A percentile compares a stretch with the other conserved stretches of the same genome.
Conservation (phyloP, 1,140 invertebrate species). For the Drosophila nasuta region DNA sequence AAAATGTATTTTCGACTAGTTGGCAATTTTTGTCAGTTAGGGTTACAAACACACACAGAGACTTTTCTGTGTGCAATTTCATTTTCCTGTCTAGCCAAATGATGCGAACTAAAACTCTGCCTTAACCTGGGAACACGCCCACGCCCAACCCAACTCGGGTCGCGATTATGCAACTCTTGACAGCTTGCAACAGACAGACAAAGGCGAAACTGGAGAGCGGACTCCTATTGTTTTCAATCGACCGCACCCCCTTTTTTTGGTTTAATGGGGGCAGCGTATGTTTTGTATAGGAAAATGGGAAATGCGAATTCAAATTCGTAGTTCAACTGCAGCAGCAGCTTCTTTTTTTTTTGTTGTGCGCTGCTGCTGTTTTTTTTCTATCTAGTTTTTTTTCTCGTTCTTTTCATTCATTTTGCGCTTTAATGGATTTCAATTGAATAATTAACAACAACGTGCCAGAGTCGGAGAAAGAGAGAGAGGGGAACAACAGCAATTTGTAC, state of each 20-base stretch:
- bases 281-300: slow-evolving; percentile 54
- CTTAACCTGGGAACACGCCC: neutral
- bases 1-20: slow-evolving; percentile 24
- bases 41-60: neutral
- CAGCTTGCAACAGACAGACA: slow-evolving; percentile 19
- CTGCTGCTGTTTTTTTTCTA: slow-evolving; percentile 3
- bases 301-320: slow-evolving; percentile 6
- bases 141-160: slow-evolving; percentile 42
- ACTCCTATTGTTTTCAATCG: slow-evolving; percentile 54
- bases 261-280: slow-evolving; percentile 55
- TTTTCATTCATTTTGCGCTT: slow-evolving; percentile 55
- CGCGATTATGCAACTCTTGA: slow-evolving; percentile 65
- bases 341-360: slow-evolving; percentile 36
- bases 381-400: slow-evolving; percentile 26
- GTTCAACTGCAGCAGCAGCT: neutral
- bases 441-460: slow-evolving; percentile 72
- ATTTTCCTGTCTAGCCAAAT: slow-evolving; percentile 71
- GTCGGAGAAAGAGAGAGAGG: neutral
- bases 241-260: slow-evolving; percentile 2
- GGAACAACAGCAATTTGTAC: slow-evolving; percentile 61
- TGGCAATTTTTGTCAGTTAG: slow-evolving; percentile 24
- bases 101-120: slow-evolving; percentile 14
- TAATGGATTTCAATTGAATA: slow-evolving; percentile 83
- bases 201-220: slow-evolving; percentile 5
- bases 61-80: slow-evolving; percentile 37